Percentiles rank a stretch among this genome's conserved stretches.
Evolutionary conservation across 2,113 vertebrate genomes (phyloP).

Genomic region (Cephalopterus ornatus): DNA sequence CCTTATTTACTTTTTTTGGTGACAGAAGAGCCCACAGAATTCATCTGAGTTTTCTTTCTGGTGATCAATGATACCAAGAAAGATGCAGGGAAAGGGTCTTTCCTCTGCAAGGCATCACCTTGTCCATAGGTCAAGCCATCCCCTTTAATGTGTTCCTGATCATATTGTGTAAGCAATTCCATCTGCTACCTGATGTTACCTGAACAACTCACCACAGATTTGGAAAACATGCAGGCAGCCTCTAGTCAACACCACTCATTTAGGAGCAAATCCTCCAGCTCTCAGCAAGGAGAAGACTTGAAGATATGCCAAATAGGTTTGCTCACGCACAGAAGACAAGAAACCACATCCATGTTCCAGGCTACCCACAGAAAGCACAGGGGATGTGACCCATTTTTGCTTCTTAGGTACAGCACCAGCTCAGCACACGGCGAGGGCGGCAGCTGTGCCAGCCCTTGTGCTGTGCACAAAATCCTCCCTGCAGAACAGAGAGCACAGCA

Average conservation of each 20-base stretch:
- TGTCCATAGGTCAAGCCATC: background rate
- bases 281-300: background rate
- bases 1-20: background rate
- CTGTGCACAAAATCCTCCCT: background rate
- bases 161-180: background rate
- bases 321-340: background rate
- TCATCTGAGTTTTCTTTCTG: background rate
- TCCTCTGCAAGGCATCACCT: background rate
- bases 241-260: background rate
- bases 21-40: conserved; percentile 31
- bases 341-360: background rate
- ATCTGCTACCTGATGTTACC: background rate
- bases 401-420: background rate
- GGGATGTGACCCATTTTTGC: background rate
- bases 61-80: background rate
- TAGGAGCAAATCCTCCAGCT: background rate
- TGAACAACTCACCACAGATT: accelerated
- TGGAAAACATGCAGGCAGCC: background rate
- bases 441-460: background rate
- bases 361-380: background rate
- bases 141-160: background rate
- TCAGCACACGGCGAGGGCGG: accelerated
- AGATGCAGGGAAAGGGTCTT: background rate
- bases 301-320: background rate
- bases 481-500: background rate